Conservation (phyloP, 2,113 vertebrate genomes). For the Aplodontia rufa region DNA sequence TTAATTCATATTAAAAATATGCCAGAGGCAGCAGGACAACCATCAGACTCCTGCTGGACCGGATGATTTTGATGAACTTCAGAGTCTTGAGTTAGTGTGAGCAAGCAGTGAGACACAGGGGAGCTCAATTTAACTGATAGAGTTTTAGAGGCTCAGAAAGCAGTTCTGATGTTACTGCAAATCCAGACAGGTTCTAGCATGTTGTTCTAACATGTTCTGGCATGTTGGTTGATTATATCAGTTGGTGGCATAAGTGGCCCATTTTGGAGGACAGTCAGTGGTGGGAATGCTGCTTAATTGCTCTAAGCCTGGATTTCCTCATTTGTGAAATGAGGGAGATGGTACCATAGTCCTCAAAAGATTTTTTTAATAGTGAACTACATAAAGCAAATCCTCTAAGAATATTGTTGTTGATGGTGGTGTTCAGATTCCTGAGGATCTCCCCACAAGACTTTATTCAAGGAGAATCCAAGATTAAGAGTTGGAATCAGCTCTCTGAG, state of each 20-base stretch:
- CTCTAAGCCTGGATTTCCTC: neutral
- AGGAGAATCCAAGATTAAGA: neutral
- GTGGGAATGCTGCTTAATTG: too few relatives aligned
- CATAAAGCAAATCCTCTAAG: neutral
- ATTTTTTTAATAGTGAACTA: neutral
- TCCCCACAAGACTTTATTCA: neutral
- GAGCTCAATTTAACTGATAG: neutral
- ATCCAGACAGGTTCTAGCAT: neutral
- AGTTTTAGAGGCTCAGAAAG: neutral
- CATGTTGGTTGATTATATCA: neutral
- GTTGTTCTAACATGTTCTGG: too few relatives aligned
- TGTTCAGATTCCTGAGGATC: neutral
- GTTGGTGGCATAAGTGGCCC: neutral
- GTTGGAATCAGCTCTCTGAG: neutral
- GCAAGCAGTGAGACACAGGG: too few relatives aligned
- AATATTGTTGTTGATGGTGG: neutral
- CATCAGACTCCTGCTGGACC: too few relatives aligned
- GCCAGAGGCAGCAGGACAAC: neutral
- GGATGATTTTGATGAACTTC: too few relatives aligned
- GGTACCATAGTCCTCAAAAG: too few relatives aligned
- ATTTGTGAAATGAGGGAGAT: neutral
- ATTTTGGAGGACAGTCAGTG: neutral
- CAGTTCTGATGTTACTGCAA: fast-evolving
- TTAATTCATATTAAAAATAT: neutral
- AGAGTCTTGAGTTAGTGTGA: too few relatives aligned